phyloP scores from a whole-genome alignment of 2,113 vertebrate species.

The Heterocephalus glaber region DNA sequence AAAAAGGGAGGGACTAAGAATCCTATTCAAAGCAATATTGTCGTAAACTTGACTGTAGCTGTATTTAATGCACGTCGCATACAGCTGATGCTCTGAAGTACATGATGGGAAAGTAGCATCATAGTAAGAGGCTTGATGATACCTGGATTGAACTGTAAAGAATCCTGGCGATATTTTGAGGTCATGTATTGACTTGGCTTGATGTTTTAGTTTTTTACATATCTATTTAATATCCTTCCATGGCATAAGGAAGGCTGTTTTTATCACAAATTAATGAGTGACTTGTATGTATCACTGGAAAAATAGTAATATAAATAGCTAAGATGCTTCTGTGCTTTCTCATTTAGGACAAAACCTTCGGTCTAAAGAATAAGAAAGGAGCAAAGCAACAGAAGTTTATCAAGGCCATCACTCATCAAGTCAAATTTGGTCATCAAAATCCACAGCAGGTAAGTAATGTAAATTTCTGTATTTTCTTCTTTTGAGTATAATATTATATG shows the following conservation, averaged over 20 bases:
- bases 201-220: not conserved
- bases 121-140: not conserved
- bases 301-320: slow-evolving; percentile 34
- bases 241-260: not conserved
- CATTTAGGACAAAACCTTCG: slow-evolving; percentile 98
- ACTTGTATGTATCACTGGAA: not conserved
- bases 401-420: slow-evolving; percentile 97
- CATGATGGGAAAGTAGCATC: not conserved
- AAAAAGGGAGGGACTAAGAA: not conserved
- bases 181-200: not conserved
- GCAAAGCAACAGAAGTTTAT: slow-evolving; percentile 99
- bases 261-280: slow-evolving; percentile 7
- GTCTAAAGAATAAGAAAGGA: slow-evolving; percentile 98
- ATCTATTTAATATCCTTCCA: not conserved
- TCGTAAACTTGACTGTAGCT: not conserved
- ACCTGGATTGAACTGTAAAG: not conserved
- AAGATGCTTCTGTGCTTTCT: slow-evolving; percentile 47
- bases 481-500: not conserved
- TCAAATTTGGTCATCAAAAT: slow-evolving; percentile 95
- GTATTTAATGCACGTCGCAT: not conserved
- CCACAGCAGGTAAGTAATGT: slow-evolving; percentile 88
- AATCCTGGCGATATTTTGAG: not conserved
- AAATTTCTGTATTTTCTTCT: slow-evolving; percentile 53
- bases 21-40: not conserved
- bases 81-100: not conserved